phyloP scores from a whole-genome alignment of 2,113 vertebrate genomes.

The Sceloporus tristichus region DNA sequence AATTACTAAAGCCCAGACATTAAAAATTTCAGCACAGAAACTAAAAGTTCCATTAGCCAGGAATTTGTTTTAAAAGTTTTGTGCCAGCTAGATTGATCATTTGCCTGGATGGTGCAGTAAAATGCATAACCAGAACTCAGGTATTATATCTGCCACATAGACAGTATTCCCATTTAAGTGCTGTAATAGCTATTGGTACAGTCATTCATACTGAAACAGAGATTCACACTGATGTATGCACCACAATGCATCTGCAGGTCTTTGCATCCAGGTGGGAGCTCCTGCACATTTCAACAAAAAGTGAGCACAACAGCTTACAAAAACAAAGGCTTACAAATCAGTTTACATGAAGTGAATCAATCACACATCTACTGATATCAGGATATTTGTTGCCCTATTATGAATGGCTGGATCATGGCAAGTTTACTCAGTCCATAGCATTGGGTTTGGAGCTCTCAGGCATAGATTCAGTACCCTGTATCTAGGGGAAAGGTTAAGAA shows the following conservation, averaged over 20 bases:
- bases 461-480: not conserved
- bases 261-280: not conserved
- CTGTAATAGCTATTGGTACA: not conserved
- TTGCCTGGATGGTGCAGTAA: no score
- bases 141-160: not conserved
- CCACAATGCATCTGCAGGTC: not conserved
- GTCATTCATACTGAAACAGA: not conserved
- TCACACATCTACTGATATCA: no score
- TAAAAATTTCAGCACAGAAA: not conserved
- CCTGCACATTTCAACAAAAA: not conserved
- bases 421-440: no score
- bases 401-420: no score
- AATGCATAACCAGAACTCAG: not conserved
- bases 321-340: no score
- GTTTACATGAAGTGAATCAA: no score
- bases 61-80: not conserved
- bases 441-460: not conserved
- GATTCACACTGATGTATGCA: no score
- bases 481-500: not conserved
- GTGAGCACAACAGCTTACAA: not conserved
- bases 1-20: conserved; percentile 1
- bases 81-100: no score
- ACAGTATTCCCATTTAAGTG: not conserved
- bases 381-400: no score
- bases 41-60: not conserved